These are phyloP conservation scores for Sciurus niger DNA, from an alignment of 2,113 vertebrate genomes.

Conservation along the genomic window DNA sequence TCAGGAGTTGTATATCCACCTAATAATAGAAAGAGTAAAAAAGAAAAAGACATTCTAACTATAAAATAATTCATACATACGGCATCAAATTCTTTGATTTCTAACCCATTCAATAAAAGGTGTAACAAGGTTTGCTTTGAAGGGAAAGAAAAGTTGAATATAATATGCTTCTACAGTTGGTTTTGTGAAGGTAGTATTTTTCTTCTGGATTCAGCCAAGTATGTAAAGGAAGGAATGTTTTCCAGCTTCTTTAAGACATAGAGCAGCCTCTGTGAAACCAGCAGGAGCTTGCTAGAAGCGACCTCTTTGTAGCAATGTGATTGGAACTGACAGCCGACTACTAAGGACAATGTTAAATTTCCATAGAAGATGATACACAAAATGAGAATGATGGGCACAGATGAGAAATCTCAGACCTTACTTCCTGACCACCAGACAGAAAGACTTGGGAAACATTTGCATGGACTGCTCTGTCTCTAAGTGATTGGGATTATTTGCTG, in stretches of 20 bases:
- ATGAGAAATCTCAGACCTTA: background rate
- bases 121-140: background rate
- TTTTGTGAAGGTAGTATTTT: background rate
- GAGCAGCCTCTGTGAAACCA: background rate
- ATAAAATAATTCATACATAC: constrained; percentile 8
- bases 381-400: background rate
- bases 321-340: background rate
- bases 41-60: background rate
- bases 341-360: background rate
- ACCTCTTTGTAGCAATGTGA: background rate
- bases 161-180: background rate
- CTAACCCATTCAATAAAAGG: background rate
- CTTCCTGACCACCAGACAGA: background rate
- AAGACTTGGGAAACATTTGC: background rate
- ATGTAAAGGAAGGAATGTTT: background rate
- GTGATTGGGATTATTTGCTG: background rate
- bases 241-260: background rate
- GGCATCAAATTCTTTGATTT: constrained; percentile 26
- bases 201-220: background rate
- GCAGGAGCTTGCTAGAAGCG: background rate
- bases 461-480: background rate
- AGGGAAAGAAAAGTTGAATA: constrained; percentile 17
- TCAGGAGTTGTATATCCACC: constrained; percentile 16
- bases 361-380: constrained; percentile 1
- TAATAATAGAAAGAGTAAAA: constrained; percentile 28